phyloP scores from a whole-genome alignment of 1,140 invertebrate species.

The Rhopalosiphum padi region DNA sequence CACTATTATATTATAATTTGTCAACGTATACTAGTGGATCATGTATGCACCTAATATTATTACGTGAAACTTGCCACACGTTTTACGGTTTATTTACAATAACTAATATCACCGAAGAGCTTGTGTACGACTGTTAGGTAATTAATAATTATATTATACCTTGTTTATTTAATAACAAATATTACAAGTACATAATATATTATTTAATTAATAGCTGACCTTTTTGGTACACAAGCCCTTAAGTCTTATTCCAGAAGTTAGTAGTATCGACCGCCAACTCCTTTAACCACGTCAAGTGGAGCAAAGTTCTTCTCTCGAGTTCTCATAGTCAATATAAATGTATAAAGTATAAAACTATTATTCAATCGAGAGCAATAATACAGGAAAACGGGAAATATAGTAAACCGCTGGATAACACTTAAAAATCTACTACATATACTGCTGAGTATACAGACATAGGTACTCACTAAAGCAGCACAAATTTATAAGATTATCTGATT shows the following conservation, averaged over 20 bases:
- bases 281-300: background rate
- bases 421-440: background rate
- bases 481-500: background rate
- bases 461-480: background rate
- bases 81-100: background rate
- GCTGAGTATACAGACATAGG: no score
- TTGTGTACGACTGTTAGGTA: background rate
- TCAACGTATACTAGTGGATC: no score
- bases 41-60: no score
- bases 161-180: background rate
- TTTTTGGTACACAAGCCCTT: background rate
- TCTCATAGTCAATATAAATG: no score
- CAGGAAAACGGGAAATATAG: background rate
- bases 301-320: no score
- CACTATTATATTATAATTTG: no score
- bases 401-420: background rate
- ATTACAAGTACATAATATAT: background rate
- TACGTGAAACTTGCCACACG: background rate
- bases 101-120: background rate
- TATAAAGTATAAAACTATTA: background rate
- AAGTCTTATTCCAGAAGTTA: background rate
- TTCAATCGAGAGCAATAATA: background rate
- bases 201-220: background rate
- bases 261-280: background rate
- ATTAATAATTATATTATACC: background rate